Evolutionary conservation across 2,113 vertebrate species (phyloP), one percentile per base, ranked within the genome.

Genomic region (Hyla sarda): DNA sequence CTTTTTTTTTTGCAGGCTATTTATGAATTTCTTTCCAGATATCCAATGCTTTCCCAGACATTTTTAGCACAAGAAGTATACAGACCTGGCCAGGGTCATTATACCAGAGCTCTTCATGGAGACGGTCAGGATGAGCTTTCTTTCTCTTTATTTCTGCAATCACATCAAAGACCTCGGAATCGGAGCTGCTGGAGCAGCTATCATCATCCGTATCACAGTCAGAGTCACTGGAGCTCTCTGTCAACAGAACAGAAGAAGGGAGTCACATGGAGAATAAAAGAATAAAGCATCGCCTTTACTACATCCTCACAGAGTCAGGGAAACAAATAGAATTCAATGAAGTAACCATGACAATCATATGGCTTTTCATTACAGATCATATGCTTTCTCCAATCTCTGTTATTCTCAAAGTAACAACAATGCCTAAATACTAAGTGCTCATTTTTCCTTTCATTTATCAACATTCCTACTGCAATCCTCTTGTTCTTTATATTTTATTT

Each of bases 81-180:
- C 91, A 0, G 52, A 99, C 98, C 98, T 99, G 98, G 76, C 98
- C 98, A 0, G 96, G 96, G 91, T 99, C 98, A 32, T 99, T 99
- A 94, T 99, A 99, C 98, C 98, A 99, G 30, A 99, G 94, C 86
- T 99, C 98, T 65, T 99, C 97, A 0, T 99, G 98, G 32, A 99
- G 96, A 5, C 98, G 96, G 92, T 99, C 97, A 0, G 98, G 98
- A 21, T 99, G 98, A 52, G 98, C 97, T 89, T 99, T 99, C 88
- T 98, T 99, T 77, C 98, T 94, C 89, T 99, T 99, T 89, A 99
- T 99, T 93, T 99, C 98, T 1, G 96, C 98, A 13, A 99, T 99
- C 88, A 99, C 98, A 0, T 99, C 98, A 37, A 99, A 98, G 13
- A 99, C 95, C 45, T 99, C 98, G 0, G 97, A 99, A 92, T 99